Conservation (phyloP, 2,113 vertebrate species). For the Raja brachyura region DNA sequence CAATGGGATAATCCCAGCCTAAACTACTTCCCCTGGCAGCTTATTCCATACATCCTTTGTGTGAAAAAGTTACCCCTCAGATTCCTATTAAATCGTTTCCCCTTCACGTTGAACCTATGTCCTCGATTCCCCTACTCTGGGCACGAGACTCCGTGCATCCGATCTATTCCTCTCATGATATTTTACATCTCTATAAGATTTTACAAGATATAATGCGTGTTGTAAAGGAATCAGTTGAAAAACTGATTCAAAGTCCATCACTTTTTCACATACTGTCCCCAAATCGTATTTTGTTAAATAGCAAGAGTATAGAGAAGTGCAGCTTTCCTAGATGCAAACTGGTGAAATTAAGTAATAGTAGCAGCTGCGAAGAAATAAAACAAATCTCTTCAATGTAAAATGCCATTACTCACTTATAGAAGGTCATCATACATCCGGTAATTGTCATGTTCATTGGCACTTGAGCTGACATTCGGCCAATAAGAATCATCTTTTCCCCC, state of each 20-base stretch:
- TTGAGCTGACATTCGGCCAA: slow-evolving; percentile 95
- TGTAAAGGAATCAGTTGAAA: background rate
- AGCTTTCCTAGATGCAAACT: background rate
- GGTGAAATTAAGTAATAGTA: background rate
- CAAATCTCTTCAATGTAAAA: background rate
- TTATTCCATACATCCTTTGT: too few relatives aligned
- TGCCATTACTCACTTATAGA: slow-evolving; percentile 74
- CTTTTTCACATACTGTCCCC: background rate
- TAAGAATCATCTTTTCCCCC: slow-evolving; percentile 93
- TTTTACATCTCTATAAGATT: too few relatives aligned
- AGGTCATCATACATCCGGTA: slow-evolving; percentile 98
- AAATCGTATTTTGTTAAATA: background rate
- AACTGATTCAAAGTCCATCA: background rate
- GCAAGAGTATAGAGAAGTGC: background rate
- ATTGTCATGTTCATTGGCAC: slow-evolving; percentile 99
- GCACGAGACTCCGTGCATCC: too few relatives aligned
- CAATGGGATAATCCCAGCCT: too few relatives aligned
- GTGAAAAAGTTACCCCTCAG: too few relatives aligned
- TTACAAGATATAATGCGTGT: background rate
- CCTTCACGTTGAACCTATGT: too few relatives aligned
- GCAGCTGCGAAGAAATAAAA: background rate
- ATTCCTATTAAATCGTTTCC: too few relatives aligned
- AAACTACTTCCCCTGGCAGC: too few relatives aligned
- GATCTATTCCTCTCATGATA: too few relatives aligned
- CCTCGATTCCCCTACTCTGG: too few relatives aligned